These are phyloP conservation scores for Tragelaphus strepsiceros DNA, from an alignment of 2,113 vertebrate genomes.

Conservation along the genomic window DNA sequence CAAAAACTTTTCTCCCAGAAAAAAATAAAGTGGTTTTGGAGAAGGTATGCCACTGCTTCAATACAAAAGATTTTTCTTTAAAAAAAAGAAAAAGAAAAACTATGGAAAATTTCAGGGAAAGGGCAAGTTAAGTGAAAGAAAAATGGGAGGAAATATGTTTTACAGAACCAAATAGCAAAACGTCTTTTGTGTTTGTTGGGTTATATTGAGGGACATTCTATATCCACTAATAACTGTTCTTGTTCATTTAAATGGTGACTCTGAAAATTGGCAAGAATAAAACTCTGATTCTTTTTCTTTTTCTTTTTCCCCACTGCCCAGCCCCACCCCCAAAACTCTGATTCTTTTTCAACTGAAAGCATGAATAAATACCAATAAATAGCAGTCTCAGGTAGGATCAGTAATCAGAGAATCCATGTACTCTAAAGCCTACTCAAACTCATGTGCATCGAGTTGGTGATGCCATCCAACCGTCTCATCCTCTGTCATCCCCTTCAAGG, in stretches of 20 bases:
- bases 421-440: background rate
- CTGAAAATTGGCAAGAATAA: background rate
- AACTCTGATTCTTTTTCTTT: conserved; percentile 13
- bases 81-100: background rate
- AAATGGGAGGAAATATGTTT: background rate
- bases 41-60: background rate
- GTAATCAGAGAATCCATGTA: background rate
- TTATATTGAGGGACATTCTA: background rate
- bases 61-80: background rate
- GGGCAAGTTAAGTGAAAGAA: background rate
- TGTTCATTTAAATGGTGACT: conserved; percentile 4
- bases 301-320: background rate
- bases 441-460: background rate
- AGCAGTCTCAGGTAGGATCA: background rate
- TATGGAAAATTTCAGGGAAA: background rate
- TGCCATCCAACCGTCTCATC: background rate
- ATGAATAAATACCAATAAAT: background rate
- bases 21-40: background rate
- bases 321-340: background rate
- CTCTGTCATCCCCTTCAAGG: background rate
- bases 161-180: background rate
- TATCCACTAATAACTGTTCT: background rate
- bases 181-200: background rate
- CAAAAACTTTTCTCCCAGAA: background rate
- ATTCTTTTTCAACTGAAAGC: background rate